phyloP scores from a whole-genome alignment of 2,113 vertebrate species.

The Corydoras sp. region DNA sequence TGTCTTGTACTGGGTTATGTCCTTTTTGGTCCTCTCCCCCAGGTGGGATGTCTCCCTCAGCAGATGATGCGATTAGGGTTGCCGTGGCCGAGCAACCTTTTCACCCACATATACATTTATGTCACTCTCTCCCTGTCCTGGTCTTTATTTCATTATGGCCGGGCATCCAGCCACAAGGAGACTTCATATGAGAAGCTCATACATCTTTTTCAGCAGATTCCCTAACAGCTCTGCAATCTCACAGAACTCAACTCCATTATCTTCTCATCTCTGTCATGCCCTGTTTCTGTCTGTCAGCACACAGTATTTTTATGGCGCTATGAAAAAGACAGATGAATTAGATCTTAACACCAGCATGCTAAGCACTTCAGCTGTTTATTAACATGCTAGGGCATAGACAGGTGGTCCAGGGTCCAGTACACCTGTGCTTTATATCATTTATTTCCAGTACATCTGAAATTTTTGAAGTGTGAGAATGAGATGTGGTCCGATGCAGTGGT shows the following conservation, averaged over 20 bases:
- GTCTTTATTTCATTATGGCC: slow-evolving; percentile 43
- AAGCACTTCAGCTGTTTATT: too few species aligned
- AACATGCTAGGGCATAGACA: too few species aligned
- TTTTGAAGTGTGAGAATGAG: too few species aligned
- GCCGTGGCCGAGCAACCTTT: slow-evolving; percentile 42
- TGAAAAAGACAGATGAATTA: slow-evolving; percentile 9
- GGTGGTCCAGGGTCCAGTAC: too few species aligned
- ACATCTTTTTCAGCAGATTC: slow-evolving; percentile 38
- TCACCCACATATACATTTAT: slow-evolving; percentile 47
- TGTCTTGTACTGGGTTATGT: slow-evolving; percentile 22
- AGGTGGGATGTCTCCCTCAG: slow-evolving; percentile 36
- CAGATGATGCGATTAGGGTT: slow-evolving; percentile 45
- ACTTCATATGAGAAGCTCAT: slow-evolving; percentile 23
- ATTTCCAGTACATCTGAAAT: too few species aligned
- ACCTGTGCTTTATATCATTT: too few species aligned
- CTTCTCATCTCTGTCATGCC: slow-evolving; percentile 13
- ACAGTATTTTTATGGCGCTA: background rate
- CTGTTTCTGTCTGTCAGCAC: slow-evolving; percentile 20
- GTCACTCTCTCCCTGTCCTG: slow-evolving; percentile 40
- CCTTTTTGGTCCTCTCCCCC: slow-evolving; percentile 31
- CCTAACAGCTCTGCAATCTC: slow-evolving; percentile 19
- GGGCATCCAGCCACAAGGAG: slow-evolving; percentile 36
- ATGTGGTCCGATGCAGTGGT: too few species aligned
- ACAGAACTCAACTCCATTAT: slow-evolving; percentile 24
- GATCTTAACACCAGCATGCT: background rate